Base-by-base conservation (phyloP, 2,888 invertebrate species). In the Dynastes maya region DNA sequence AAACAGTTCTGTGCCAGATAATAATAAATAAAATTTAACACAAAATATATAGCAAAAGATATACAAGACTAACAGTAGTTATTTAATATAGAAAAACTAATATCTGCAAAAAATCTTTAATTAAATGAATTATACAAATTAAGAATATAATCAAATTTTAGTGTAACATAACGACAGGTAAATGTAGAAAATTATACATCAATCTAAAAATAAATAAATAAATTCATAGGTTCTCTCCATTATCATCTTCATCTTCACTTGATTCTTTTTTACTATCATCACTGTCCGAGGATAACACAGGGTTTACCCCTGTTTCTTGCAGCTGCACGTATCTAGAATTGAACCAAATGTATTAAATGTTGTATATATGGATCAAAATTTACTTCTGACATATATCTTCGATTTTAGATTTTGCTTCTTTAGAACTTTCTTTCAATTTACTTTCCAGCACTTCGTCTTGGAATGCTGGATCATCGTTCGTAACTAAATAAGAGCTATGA, bases 381-480 rank as follows among this genome's bases (percentile, higher is more conserved):
- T 82, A 87, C 83, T 84, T 83, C 76, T 85, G 81, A 16, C 82
- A 84, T 27, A 87, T 68, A 78, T 85, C 83, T n/a, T 78, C 77
- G 63, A 74, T 77, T 65, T 74, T 80, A 1, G 58, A 79, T 55
- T 83, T 81, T 3, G 84, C 86, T 71, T 85, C 81, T 74, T 77
- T 70, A 45, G 78, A 82, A 81, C 84, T 86, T 63, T 83, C 82
- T 45, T 81, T 81, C 16, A 88, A 80, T 74, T 79, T 83, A 13
- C 79, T 77, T 22, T 85, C 84, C 22, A 88, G 82, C 40, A 81
- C 80, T 1, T 81, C 32, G 81, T 87, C 83, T 11, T 82, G 78
- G 32, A 68, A 81, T 0, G 88, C 87, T 2, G 88, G 88, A 84
- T 88, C 88, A 29, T 83, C 82, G 45, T 77, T 81, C 40, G 81